Evolutionary conservation across 2,113 vertebrate genomes (phyloP), one percentile per base, ranked within the genome.

Genomic region (Oryzias melastigma): DNA sequence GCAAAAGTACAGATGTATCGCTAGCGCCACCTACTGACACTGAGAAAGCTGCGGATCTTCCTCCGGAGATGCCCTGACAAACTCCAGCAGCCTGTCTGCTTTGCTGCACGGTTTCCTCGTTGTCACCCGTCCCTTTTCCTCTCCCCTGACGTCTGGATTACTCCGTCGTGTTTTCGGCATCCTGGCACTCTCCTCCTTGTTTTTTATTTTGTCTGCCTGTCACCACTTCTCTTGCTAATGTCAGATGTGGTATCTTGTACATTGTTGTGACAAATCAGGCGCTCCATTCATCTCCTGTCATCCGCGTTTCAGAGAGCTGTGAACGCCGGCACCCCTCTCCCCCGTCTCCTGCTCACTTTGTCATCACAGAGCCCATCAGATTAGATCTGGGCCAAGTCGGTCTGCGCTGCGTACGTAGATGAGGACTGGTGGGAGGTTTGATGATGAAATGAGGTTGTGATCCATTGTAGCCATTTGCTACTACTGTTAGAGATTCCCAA

Each of bases 11-110:
- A 83, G 81, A 86, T 85, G 88, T 78, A 75, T 85, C 76, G 29
- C 85, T 83, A 89, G 89, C 87, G 86, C 86, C 90, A 86, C 89
- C 90, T 88, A 88, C 86, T 85, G 91, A 88, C 57, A 29, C 42
- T 42, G 25, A 53, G 14, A 18, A 53, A 69, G 25, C 55, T 75
- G 42, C 25, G 22, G 14, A 46, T 58, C 55, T 17, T 24, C 3
- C 17, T 29, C 4, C 62, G 59, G 17, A 49, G 6, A 54, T 19
- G 7, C 46, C 16, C 16, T 8, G 16, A n/a, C 44, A 64, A 61
- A 57, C 29, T 52, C 16, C 45, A 27, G 70, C 78, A 60, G 46
- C 51, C 55, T 62, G 48, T 68, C 63, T 67, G 13, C 54, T 24
- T 54, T 55, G 25, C 57, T 15, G 5, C 48, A 40, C 43, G 50